phyloP scores from a whole-genome alignment of 2,888 invertebrate species.

The Diplazon laetatorius region DNA sequence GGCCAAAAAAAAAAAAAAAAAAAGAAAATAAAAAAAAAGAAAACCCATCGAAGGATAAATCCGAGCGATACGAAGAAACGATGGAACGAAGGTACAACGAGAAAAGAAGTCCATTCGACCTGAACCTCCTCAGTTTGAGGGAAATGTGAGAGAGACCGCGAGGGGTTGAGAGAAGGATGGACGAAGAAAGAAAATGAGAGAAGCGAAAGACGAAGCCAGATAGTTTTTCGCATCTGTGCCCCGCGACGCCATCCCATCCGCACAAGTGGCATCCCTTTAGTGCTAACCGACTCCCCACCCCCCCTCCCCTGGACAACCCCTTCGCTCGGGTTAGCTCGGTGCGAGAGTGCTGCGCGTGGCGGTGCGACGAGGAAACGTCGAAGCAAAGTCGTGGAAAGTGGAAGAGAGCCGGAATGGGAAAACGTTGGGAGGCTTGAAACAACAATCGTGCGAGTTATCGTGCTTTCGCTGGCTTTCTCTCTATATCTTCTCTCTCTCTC shows the following conservation, averaged over 20 bases:
- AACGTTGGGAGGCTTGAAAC: conserved; percentile 70
- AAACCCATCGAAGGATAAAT: not conserved
- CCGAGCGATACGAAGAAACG: not conserved
- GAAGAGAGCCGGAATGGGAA: conserved; percentile 26
- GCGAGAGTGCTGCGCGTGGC: conserved; percentile 4
- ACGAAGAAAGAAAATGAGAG: conserved; percentile 25
- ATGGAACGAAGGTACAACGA: conserved; percentile 5
- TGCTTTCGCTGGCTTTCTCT: conserved; percentile 65
- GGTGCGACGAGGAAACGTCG: conserved; percentile 31
- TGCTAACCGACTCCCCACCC: conserved; percentile 62
- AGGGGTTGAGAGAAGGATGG: conserved; percentile 15
- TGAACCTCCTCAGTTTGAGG: conserved; percentile 6
- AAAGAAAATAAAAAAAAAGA: too few species aligned
- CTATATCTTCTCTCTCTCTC: conserved; percentile 49
- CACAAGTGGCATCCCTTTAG: conserved; percentile 62
- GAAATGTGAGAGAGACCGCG: too few species aligned
- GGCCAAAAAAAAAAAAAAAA: not conserved
- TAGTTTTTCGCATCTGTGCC: conserved; percentile 77
- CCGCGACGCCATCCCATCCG: conserved; percentile 64
- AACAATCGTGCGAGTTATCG: conserved; percentile 75
- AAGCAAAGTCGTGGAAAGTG: conserved; percentile 10
- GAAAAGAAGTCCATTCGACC: conserved; percentile 48
- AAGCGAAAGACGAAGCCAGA: conserved; percentile 39
- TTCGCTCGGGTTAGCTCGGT: conserved; percentile 20
- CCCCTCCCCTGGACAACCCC: conserved; percentile 28